Base-by-base conservation (phyloP, 2,797 vertebrate genomes). In the Eulemur coronatus region DNA sequence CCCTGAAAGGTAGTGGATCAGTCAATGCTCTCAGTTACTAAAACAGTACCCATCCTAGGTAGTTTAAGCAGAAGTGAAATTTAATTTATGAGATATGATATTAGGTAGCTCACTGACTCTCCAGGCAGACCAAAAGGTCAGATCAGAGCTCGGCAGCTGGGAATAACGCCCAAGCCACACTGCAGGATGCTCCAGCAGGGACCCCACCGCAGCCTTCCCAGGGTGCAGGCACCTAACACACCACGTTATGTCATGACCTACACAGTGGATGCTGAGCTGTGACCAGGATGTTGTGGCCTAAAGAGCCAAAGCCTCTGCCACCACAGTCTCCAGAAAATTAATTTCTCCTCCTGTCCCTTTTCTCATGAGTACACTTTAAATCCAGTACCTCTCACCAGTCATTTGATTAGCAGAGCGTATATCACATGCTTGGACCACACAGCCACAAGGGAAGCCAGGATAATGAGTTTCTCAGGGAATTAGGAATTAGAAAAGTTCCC, bases 231-330 rank as follows among this genome's bases (percentile, higher is more conserved):
- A 10, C 17, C 13, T 33, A 88, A 46, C 4, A 76, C 33, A 30
- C 4, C 48, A 46, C 2, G 30, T 18, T 24, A 30, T 4, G 0
- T 1, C 1, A 41, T 13, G 24, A 4, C 33, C 35, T 61, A 10
- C 5, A 8, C 43, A 24, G 22, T 7, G 3, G 9, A 57, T 33
- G n/a, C 18, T 24, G 35, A 30, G 50, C 48, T 63, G 28, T 24
- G 59, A 55, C 41, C 61, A 55, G 48, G 91, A 50, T 13, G 1
- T 43, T 0, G 12, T 30, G 13, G 9, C 15, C 12, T 91, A 72
- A 5, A n/a, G n/a, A 72, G 5, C 35, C 12, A 55, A n/a, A 22
- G 17, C 2, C 80, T 38, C 48, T 79, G 55, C 15, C 67, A 92
- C 13, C 46, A 24, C n/a, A 13, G 9, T 73, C 48, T 85, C 79